These are phyloP conservation scores for Novumbra hubbsi DNA, from an alignment of 2,797 vertebrate species.

Conservation along the genomic window DNA sequence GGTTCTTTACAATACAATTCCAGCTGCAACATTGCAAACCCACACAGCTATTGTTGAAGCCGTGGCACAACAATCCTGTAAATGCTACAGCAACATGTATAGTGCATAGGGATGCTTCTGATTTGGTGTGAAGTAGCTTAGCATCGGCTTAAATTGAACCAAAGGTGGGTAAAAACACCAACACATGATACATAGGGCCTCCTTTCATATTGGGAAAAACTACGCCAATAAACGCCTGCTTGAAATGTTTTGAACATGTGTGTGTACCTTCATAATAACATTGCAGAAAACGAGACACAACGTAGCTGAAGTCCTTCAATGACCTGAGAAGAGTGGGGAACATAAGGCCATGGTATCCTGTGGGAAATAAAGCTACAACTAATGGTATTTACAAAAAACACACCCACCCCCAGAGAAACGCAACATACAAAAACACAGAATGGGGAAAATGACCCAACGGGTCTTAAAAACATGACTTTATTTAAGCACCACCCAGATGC, in stretches of 20 bases:
- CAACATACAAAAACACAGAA: neutral
- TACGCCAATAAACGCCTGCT: neutral
- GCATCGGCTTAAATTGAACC: neutral
- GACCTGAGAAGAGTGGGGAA: slow-evolving; percentile 14
- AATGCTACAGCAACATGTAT: neutral
- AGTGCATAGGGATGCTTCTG: neutral
- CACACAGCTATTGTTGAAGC: neutral
- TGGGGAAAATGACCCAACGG: neutral
- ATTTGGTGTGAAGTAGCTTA: neutral
- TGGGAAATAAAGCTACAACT: neutral
- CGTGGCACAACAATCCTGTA: neutral
- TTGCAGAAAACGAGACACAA: neutral
- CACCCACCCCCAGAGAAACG: neutral
- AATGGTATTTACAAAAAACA: neutral
- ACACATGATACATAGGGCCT: too few species aligned
- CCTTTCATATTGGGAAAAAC: neutral
- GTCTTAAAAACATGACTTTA: neutral
- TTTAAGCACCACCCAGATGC: neutral
- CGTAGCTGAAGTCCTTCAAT: neutral
- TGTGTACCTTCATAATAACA: neutral
- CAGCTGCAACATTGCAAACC: neutral
- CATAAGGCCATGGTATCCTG: slow-evolving; percentile 10
- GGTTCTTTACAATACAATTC: neutral
- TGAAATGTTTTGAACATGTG: neutral
- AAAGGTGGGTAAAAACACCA: too few species aligned